Percentiles rank a stretch among this genome's conserved stretches.
phyloP scores from a whole-genome alignment of 2,888 invertebrate species.

The Ophion ellenae region DNA sequence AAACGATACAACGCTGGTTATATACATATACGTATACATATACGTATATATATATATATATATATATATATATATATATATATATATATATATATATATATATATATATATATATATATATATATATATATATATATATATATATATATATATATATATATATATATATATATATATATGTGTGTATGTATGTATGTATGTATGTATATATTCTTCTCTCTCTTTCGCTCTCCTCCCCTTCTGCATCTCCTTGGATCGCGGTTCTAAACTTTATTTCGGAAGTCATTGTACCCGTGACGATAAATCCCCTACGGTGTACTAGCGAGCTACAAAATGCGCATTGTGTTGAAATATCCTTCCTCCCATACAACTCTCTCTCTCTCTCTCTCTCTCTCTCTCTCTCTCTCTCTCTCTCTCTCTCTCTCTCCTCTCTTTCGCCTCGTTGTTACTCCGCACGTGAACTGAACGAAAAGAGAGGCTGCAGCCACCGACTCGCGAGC shows the following conservation, averaged over 20 bases:
- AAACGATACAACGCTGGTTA: conserved; percentile 53
- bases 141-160: background rate
- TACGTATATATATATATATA: background rate
- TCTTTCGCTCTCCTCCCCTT: conserved; percentile 3
- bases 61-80: background rate
- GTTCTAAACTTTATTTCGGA: conserved; percentile 67
- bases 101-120: background rate
- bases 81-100: background rate
- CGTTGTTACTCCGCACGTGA: conserved; percentile 22
- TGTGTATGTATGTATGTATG: too few species aligned
- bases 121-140: background rate
- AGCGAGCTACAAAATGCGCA: conserved; percentile 65
- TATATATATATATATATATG: background rate
- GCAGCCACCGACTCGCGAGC: conserved; percentile 3
- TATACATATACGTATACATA: background rate
- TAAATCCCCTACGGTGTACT: conserved; percentile 62
- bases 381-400: conserved; percentile 20
- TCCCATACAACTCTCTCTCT: conserved; percentile 9
- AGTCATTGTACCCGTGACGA: conserved; percentile 66
- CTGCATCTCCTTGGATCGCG: conserved; percentile 34
- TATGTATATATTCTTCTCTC: background rate
- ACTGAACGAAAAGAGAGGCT: conserved; percentile 42
- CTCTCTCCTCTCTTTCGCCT: conserved; percentile 12
- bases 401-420: conserved; percentile 10
- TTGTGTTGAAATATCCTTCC: conserved; percentile 56